These are phyloP conservation scores for Pachymerium ferrugineum DNA, from an alignment of 2,888 invertebrate species.

Conservation along the genomic window DNA sequence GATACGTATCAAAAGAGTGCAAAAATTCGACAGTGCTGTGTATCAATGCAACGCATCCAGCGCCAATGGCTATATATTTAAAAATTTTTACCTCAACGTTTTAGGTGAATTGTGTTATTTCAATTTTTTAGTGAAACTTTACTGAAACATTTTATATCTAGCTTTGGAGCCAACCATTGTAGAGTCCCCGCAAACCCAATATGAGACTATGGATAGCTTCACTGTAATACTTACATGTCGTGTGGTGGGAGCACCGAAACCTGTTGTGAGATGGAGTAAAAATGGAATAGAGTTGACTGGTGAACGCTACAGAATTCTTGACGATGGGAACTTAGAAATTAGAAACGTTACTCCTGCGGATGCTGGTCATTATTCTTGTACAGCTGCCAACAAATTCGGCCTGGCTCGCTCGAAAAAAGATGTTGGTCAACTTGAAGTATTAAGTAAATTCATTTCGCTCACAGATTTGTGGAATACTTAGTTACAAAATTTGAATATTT, in stretches of 20 bases:
- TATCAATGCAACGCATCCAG: slow-evolving; percentile 99
- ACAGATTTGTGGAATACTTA: too few relatives aligned
- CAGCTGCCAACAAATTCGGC: slow-evolving; percentile 88
- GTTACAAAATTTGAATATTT: too few relatives aligned
- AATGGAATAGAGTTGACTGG: slow-evolving; percentile 80
- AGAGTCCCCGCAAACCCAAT: slow-evolving; percentile 67
- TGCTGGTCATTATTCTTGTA: slow-evolving; percentile 83
- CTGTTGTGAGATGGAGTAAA: slow-evolving; percentile 84
- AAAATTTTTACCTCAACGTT: slow-evolving; percentile 95
- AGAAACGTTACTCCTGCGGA: slow-evolving; percentile 76
- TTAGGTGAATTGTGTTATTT: slow-evolving; percentile 54
- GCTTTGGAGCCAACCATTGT: slow-evolving; percentile 85
- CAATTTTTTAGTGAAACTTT: neutral
- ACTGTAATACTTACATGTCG: slow-evolving; percentile 76
- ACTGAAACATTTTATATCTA: slow-evolving; percentile 41
- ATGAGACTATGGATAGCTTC: slow-evolving; percentile 75
- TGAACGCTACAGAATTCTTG: slow-evolving; percentile 71
- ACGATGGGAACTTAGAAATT: slow-evolving; percentile 76
- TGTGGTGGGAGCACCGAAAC: slow-evolving; percentile 93
- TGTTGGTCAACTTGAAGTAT: too few relatives aligned
- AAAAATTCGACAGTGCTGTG: slow-evolving; percentile 88
- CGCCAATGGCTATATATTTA: slow-evolving; percentile 94
- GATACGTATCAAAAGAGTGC: slow-evolving; percentile 69
- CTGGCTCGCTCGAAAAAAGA: slow-evolving; percentile 58
- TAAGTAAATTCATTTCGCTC: too few relatives aligned